Base-by-base conservation (phyloP, 2,797 vertebrate species). In the Notolabrus celidotus region DNA sequence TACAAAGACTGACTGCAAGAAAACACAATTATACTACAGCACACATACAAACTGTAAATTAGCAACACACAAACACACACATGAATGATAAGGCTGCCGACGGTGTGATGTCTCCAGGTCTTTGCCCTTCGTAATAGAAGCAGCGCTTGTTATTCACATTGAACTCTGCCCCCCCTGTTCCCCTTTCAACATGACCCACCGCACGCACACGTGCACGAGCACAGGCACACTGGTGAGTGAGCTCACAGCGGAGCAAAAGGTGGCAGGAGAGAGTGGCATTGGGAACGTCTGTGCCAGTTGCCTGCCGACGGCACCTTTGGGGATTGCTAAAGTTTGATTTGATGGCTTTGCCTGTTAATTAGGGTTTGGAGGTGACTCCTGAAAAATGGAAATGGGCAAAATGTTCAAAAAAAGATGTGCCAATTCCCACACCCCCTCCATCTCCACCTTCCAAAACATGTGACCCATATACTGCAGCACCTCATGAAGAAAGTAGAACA, bases 281-380 rank as follows among this genome's bases (percentile, higher is more conserved):
- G 74, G 72, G 74, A 85, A 43, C 61, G 82, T 77, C 79, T 86
- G 85, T 90, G 90, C 88, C 86, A 91, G 80, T 88, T 88, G 86
- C 88, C 71, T 86, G 61, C 84, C 43, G 79, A 91, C 64, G 69
- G 84, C 86, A 84, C 92, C 90, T 84, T 72, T 86, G 91, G 88
- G n/a, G 91, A 90, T 80, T 86, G 80, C 59, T 91, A 77, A 91
- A 92, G 89, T 93, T 92, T 91, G 89, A 92, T 92, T 93, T 92
- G 88, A 93, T 91, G 86, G 89, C 85, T 85, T 87, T 91, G 65
- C 84, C 88, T 84, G 88, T 93, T 92, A 92, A 92, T 93, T 91
- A 91, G 89, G 90, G 87, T 90, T 91, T 92, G 89, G 91, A 91
- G 92, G 91, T 93, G 90, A 92, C 89, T 92, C 90, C 75, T 87